Conservation (phyloP, 2,113 vertebrate species). For the Saccopteryx leptura region DNA sequence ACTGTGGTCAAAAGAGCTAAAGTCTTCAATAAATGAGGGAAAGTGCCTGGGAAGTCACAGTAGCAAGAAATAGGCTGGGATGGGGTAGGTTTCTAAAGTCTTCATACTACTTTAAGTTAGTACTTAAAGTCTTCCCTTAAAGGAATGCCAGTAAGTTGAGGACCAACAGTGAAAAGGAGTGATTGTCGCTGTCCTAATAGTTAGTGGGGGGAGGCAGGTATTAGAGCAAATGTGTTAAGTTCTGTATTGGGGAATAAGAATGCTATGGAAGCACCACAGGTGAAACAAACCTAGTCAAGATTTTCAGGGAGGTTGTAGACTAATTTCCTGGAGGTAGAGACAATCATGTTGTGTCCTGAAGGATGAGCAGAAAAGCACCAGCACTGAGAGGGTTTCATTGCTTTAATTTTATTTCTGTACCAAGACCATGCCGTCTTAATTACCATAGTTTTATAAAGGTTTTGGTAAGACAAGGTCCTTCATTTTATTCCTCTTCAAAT, state of each 20-base stretch:
- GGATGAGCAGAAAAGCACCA: neutral
- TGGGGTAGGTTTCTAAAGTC: neutral
- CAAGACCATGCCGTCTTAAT: neutral
- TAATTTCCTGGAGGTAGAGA: neutral
- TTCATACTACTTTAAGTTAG: neutral
- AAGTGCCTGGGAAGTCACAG: neutral
- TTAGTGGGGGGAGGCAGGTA: neutral
- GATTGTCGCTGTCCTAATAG: neutral
- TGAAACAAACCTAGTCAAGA: neutral
- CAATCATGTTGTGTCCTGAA: no score
- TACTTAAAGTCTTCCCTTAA: neutral
- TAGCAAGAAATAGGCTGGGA: neutral
- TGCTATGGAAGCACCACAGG: neutral
- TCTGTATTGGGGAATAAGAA: neutral
- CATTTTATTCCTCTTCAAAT: conserved; percentile 16
- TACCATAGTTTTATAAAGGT: neutral
- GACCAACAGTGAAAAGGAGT: neutral
- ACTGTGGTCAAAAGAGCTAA: neutral
- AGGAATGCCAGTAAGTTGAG: neutral
- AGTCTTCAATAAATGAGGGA: neutral
- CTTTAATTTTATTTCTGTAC: neutral
- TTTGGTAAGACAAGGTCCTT: neutral
- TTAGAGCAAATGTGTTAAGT: neutral
- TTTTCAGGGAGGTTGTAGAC: neutral
- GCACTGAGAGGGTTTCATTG: neutral